These are phyloP conservation scores for Eupithecia centaureata DNA, from an alignment of 2,888 invertebrate genomes.

Conservation along the genomic window DNA sequence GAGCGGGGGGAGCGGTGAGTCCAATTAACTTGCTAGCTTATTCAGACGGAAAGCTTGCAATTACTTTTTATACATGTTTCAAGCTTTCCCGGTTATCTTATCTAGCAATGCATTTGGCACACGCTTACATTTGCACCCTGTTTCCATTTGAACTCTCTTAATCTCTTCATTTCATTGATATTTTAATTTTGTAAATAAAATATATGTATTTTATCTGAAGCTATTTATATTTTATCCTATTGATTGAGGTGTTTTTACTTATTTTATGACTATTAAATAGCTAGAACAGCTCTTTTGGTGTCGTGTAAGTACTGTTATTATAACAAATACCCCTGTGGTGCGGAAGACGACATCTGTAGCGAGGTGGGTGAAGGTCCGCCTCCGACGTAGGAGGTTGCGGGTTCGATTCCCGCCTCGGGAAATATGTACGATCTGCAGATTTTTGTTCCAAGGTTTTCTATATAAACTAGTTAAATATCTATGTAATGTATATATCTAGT, in stretches of 20 bases:
- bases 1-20: slow-evolving; percentile 76
- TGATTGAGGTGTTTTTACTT: too few relatives aligned
- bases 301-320: background rate
- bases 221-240: background rate
- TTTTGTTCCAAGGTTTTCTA: too few relatives aligned
- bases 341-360: too few relatives aligned
- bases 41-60: slow-evolving; percentile 13
- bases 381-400: too few relatives aligned
- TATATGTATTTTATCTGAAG: background rate
- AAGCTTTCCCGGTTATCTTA: background rate
- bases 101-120: background rate
- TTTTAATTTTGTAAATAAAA: background rate
- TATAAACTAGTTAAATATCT: too few relatives aligned
- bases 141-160: slow-evolving; percentile 1
- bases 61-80: background rate
- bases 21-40: slow-evolving; percentile 43
- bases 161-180: background rate
- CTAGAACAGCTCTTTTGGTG: background rate
- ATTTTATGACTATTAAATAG: too few relatives aligned
- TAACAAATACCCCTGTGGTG: background rate
- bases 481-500: too few relatives aligned
- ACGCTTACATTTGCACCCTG: background rate
- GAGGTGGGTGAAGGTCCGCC: too few relatives aligned
- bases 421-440: too few relatives aligned
- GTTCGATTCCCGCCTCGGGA: too few relatives aligned